Percentiles rank a stretch among this genome's conserved stretches.
phyloP scores from a whole-genome alignment of 2,888 invertebrate genomes.

The Agonopterix arenella region DNA sequence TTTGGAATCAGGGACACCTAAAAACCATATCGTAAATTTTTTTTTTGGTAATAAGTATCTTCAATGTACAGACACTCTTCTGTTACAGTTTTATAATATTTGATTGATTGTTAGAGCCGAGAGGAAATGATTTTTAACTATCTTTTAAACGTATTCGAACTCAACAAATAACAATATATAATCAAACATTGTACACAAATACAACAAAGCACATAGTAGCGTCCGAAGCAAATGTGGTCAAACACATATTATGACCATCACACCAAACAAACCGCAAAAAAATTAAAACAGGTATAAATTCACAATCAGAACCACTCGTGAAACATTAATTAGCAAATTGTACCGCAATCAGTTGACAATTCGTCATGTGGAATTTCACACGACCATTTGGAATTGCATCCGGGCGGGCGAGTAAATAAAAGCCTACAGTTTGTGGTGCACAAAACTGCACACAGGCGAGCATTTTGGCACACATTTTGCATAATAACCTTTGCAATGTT shows the following conservation, averaged over 20 bases:
- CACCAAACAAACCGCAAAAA: slow-evolving; percentile 3
- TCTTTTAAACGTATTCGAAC: too few species aligned
- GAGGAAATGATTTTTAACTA: too few species aligned
- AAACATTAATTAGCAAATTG: slow-evolving; percentile 44
- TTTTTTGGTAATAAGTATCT: too few species aligned
- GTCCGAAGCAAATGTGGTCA: too few species aligned
- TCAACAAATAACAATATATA: too few species aligned
- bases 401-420: slow-evolving; percentile 50
- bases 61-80: too few species aligned
- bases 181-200: too few species aligned
- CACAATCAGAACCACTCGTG: slow-evolving; percentile 19
- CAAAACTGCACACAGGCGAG: slow-evolving; percentile 39
- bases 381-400: slow-evolving; percentile 41
- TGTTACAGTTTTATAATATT: too few species aligned
- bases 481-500: slow-evolving; percentile 50
- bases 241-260: not conserved
- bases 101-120: too few species aligned
- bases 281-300: not conserved
- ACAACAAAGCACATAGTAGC: too few species aligned
- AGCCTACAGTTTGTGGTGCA: slow-evolving; percentile 38
- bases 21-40: too few species aligned
- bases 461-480: slow-evolving; percentile 62
- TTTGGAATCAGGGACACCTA: too few species aligned
- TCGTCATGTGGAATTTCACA: slow-evolving; percentile 42
- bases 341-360: slow-evolving; percentile 47